Base-by-base conservation (phyloP, 1,140 invertebrate genomes). In the Drosophila bocki region DNA sequence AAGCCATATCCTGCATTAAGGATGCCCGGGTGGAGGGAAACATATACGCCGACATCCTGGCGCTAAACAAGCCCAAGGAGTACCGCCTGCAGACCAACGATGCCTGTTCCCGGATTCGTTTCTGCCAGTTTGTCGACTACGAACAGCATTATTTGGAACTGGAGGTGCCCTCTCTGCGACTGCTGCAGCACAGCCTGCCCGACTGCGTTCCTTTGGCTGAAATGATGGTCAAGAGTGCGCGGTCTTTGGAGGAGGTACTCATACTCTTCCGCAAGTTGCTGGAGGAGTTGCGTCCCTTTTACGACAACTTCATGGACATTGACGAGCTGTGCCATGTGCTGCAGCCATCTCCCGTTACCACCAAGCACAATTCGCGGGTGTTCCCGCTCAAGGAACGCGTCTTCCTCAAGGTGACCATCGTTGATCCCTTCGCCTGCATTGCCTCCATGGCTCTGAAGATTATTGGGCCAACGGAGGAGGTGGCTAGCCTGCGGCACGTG, bases 261-360 rank as follows among this genome's bases (percentile, higher is more conserved):
- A 33, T 63, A 45, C 74, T 92, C 7, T 92, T 77, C 57, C 48
- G 45, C 0, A 92, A 90, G 26, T 35, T 86, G 29, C 29, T 92
- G n/a, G 83, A 91, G 37, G 81, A 92, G 7, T 61, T 92, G 35
- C 72, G 71, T 12, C 76, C 80, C 0, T 93, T 93, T 32, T 93
- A 93, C 41, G 80, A 77, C 1, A 82, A 81, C 58, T 92, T 93
- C 17, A 33, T 68, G 33, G 78, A 83, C 37, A 92, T 93, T 8
- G 92, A 93, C 56, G 91, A 92, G 33, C 42, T 93, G 11, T 93
- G 92, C 19, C 77, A 91, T 65, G 83, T 93, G 7, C 59, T 93
- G 33, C 84, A 93, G 45, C 92, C 92, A 6, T 63, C 29, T 7
- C 71, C 77, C 7, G 74, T 81, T 17, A 82, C 82, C 13, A 91